phyloP scores from a whole-genome alignment of 2,888 invertebrate genomes.

The Lacanobia oleracea region DNA sequence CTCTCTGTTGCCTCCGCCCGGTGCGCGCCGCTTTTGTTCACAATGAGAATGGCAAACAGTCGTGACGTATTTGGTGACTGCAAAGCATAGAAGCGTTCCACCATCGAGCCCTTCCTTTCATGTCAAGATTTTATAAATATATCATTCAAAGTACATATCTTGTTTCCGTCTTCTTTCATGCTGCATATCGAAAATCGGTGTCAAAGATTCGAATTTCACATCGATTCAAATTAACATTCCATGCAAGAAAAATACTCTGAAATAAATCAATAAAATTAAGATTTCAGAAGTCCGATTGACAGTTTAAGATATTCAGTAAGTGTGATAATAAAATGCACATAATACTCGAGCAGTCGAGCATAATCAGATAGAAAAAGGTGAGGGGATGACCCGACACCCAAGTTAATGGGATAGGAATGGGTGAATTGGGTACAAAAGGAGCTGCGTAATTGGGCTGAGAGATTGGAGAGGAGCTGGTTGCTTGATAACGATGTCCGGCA shows the following conservation, averaged over 20 bases:
- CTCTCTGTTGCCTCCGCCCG: conserved; percentile 21
- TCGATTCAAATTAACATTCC: neutral
- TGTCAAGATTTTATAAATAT: conserved; percentile 56
- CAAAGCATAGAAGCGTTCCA: conserved; percentile 57
- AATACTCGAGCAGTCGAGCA: conserved; percentile 56
- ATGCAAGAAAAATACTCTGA: neutral
- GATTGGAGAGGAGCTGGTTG: conserved; percentile 62
- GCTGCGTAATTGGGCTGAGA: conserved; percentile 66
- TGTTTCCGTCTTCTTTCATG: conserved; percentile 17
- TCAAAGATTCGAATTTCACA: neutral
- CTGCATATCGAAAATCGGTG: neutral
- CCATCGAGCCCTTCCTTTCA: conserved; percentile 58
- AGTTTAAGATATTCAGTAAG: conserved; percentile 20
- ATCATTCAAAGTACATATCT: conserved; percentile 10
- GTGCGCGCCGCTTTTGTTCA: conserved; percentile 78
- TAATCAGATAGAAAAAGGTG: conserved; percentile 68
- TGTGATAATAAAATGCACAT: conserved; percentile 51
- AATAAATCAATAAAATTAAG: neutral
- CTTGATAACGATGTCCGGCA: conserved; percentile 57
- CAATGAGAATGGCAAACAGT: conserved; percentile 82
- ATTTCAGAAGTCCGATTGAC: conserved; percentile 10
- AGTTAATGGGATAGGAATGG: conserved; percentile 67
- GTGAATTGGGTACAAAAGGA: conserved; percentile 68
- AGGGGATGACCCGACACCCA: conserved; percentile 61
- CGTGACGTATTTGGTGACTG: conserved; percentile 69